Conservation (phyloP, 2,113 vertebrate genomes). For the Campylorhamphus procurvoides region DNA sequence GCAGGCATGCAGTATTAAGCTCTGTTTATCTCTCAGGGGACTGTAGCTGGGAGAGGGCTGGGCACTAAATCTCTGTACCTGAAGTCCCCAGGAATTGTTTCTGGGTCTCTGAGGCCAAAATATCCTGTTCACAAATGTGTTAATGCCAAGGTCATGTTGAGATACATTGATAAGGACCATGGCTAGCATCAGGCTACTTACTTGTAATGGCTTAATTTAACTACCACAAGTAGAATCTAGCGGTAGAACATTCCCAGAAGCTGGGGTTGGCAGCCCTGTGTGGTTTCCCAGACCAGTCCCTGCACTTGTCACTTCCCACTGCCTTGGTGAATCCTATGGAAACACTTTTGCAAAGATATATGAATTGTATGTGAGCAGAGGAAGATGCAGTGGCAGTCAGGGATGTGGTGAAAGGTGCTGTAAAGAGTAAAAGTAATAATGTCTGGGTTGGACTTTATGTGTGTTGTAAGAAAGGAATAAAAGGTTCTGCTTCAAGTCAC, state of each 20-base stretch:
- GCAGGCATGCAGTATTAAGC: rapidly evolving
- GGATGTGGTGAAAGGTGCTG: not conserved
- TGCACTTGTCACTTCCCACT: not conserved
- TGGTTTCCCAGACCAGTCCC: not conserved
- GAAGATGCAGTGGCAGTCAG: not conserved
- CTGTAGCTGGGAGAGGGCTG: not conserved
- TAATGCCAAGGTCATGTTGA: not conserved
- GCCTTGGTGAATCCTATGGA: not conserved
- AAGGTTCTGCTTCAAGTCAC: not conserved
- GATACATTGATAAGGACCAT: not conserved
- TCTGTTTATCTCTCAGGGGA: not conserved
- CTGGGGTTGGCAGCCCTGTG: not conserved
- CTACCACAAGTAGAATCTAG: not conserved
- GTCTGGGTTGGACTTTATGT: not conserved
- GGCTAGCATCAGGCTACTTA: not conserved
- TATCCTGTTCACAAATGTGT: not conserved
- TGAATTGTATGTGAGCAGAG: not conserved
- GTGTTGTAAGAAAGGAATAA: not conserved
- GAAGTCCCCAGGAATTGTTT: not conserved
- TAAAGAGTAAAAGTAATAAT: not conserved
- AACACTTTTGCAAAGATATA: not conserved
- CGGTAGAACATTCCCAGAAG: not conserved
- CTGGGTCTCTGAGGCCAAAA: not conserved
- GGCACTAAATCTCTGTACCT: not conserved
- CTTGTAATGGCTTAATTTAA: not conserved